phyloP scores from a whole-genome alignment of 2,888 invertebrate species.

The Lithosia quadra region DNA sequence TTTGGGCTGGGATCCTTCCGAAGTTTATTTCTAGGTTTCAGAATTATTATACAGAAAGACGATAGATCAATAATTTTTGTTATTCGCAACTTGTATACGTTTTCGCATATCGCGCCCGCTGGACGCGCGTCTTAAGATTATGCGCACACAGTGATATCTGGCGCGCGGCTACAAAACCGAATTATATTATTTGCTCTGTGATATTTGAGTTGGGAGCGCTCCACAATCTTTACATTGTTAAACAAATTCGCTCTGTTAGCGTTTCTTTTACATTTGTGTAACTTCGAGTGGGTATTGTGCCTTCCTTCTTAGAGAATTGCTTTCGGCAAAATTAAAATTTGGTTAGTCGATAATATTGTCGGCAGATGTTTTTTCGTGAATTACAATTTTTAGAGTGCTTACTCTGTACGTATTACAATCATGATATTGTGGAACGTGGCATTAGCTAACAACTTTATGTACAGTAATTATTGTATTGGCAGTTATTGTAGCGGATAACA shows the following conservation, averaged over 20 bases:
- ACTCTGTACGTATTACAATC: neutral
- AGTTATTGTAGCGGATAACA: no score
- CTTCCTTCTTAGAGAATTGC: neutral
- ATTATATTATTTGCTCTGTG: conserved; percentile 52
- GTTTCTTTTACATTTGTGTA: conserved; percentile 36
- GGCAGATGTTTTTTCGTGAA: neutral
- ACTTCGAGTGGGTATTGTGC: conserved; percentile 13
- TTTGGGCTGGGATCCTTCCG: no score
- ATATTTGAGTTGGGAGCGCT: conserved; percentile 47
- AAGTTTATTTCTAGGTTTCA: no score
- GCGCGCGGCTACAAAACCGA: conserved; percentile 35
- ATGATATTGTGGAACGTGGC: neutral
- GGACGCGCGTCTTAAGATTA: conserved; percentile 15
- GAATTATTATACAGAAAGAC: no score
- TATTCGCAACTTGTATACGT: neutral
- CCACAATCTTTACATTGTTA: conserved; percentile 48
- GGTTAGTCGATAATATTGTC: neutral
- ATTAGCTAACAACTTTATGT: neutral
- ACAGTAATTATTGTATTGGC: no score
- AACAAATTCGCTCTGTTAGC: conserved; percentile 36
- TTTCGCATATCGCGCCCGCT: neutral
- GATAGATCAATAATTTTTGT: neutral
- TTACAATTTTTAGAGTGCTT: neutral
- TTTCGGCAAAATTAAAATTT: neutral
- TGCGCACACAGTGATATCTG: conserved; percentile 20